phyloP scores from a whole-genome alignment of 2,888 invertebrate species.

The Troilus luridus region DNA sequence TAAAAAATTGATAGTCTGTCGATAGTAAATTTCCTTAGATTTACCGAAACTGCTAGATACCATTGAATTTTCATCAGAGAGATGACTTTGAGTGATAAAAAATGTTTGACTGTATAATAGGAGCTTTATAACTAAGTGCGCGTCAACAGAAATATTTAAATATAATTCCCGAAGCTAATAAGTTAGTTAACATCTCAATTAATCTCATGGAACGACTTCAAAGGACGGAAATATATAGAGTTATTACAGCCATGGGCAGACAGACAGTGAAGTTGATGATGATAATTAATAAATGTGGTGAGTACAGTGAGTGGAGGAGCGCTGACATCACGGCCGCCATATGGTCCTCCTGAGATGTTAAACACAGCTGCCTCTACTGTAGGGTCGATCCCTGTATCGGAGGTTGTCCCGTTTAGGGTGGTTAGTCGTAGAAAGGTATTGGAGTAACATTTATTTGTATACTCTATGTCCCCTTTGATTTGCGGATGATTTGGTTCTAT shows the following conservation, averaged over 20 bases:
- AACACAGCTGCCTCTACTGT: background rate
- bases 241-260: background rate
- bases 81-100: no score
- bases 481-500: no score
- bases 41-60: no score
- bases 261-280: background rate
- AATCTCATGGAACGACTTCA: background rate
- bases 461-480: no score
- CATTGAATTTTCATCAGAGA: no score
- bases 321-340: background rate
- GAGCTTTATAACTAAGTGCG: no score
- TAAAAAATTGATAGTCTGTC: no score
- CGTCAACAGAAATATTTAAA: background rate
- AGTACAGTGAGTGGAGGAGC: background rate
- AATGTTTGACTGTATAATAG: no score
- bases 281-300: background rate
- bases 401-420: background rate
- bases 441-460: no score
- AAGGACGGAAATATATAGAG: background rate
- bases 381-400: background rate
- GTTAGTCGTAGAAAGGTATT: background rate
- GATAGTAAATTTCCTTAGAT: no score
- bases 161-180: conserved; percentile 14
- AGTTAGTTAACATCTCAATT: background rate
- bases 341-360: background rate